Percentiles rank a stretch among this genome's conserved stretches.
Evolutionary conservation across 2,888 invertebrate species (phyloP).

Genomic region (Lithodes maja): DNA sequence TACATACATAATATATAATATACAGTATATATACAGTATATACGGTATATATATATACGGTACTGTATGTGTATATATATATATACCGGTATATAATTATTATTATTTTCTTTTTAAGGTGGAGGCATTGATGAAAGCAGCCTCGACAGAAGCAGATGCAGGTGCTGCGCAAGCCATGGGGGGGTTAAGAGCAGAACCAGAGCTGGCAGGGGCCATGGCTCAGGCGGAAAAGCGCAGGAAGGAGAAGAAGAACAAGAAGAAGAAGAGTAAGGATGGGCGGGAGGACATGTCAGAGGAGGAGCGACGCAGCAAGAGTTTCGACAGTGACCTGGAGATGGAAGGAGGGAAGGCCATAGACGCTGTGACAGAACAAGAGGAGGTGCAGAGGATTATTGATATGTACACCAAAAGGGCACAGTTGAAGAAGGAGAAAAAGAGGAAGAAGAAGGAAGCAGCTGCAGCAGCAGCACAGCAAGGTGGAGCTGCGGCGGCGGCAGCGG

Average conservation of each 20-base stretch:
- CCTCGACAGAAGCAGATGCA: slow-evolving; percentile 39
- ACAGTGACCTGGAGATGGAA: slow-evolving; percentile 56
- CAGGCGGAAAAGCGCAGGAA: slow-evolving; percentile 48
- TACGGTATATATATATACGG: too few species aligned
- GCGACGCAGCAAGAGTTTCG: slow-evolving; percentile 49
- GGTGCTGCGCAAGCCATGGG: slow-evolving; percentile 44
- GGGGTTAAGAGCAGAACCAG: slow-evolving; percentile 48
- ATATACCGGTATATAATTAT: not conserved
- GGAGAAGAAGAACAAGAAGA: slow-evolving; percentile 32
- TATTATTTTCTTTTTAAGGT: slow-evolving; percentile 34
- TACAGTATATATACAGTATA: too few species aligned
- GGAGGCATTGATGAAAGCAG: slow-evolving; percentile 52
- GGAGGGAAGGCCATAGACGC: slow-evolving; percentile 63
- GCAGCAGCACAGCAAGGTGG: slow-evolving; percentile 13
- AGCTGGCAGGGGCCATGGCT: slow-evolving; percentile 50
- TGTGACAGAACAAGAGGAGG: slow-evolving; percentile 63
- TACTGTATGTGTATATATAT: not conserved
- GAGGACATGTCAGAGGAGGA: slow-evolving; percentile 50
- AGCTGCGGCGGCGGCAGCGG: slow-evolving; percentile 28
- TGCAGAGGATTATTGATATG: slow-evolving; percentile 66
- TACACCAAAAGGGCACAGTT: slow-evolving; percentile 65
- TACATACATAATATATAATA: too few species aligned
- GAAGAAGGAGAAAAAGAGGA: slow-evolving; percentile 66
- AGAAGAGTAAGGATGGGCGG: slow-evolving; percentile 24
- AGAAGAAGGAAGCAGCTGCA: slow-evolving; percentile 45